Conservation (phyloP, 2,113 vertebrate genomes). For the Pipra filicauda region DNA sequence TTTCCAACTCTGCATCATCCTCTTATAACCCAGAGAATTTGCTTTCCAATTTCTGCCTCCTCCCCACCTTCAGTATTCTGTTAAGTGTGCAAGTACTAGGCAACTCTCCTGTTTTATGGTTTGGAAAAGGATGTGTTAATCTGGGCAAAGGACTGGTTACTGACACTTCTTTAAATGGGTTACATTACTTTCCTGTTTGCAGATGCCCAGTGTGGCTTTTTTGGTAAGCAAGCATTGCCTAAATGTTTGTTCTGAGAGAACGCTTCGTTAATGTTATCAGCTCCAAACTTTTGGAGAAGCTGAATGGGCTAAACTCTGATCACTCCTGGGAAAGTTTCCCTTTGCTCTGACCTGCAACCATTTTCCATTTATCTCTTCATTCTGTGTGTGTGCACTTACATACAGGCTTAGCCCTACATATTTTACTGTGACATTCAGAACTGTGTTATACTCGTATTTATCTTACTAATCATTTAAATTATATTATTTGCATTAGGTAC, state of each 20-base stretch:
- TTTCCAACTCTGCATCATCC: not conserved
- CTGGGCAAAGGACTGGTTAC: not conserved
- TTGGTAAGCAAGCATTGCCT: not conserved
- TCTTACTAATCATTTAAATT: not conserved
- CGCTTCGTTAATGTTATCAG: not conserved
- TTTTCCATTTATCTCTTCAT: not conserved
- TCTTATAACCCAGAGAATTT: not conserved
- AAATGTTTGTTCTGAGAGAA: not conserved
- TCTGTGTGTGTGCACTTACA: not conserved
- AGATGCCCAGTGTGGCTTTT: not conserved
- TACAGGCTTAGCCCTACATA: not conserved
- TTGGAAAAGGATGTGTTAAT: not conserved
- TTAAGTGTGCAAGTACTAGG: not conserved
- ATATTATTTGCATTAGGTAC: not conserved
- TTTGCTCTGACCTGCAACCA: not conserved
- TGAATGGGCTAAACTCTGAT: not conserved
- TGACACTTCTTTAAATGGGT: not conserved
- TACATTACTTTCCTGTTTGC: not conserved
- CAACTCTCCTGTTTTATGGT: not conserved
- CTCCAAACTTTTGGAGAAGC: not conserved
- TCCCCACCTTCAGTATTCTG: rapidly evolving
- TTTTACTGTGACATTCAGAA: not conserved
- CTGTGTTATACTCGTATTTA: not conserved
- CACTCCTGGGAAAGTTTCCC: not conserved
- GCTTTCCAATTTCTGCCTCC: not conserved